Evolutionary conservation across 2,113 vertebrate species (phyloP), one percentile per base, ranked within the genome.

Genomic region (Ctenodactylus gundi): DNA sequence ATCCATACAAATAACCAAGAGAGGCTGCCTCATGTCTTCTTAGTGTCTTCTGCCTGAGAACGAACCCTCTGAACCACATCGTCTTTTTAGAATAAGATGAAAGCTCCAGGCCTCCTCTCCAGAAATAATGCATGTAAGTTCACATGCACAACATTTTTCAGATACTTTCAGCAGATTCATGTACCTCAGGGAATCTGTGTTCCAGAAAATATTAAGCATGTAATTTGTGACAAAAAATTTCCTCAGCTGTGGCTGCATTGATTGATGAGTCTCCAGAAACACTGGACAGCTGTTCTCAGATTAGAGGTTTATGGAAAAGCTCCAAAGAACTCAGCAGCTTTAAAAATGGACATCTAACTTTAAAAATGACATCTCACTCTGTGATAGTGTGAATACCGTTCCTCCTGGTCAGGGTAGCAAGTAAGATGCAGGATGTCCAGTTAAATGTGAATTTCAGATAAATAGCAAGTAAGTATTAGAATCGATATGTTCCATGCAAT

Each of bases 371-470:
- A 34, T 64, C 57, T 68, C 73, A 53, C 20, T 72, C 64, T 53
- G 31, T 62, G 49, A 51, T 1, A 12, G 4, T 36, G 6, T 55
- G 85, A 36, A 72, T 49, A 49, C 6, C 25, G 12, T 23, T 91
- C 34, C 25, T 88, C 21, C 60, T 46, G 25, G n/a, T 58, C 39
- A 41, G 51, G 9, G 15, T 57, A 67, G 29, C 62, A 85, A 41
- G 44, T 62, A 72, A 85, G 94, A 95, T n/a, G 36, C 11, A 73
- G 53, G 58, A 55, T n/a, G 31, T 4, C 17, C 5, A 57, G 46
- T 68, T 88, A 67, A 39, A 88, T 62, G 18, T 90, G 55, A 95
- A 77, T 73, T 94, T 93, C 36, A 96, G 57, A 25, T 64, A 65
- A 90, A 84, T 2, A 85, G 53, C 27, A 95, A 83, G 36, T 70